Evolutionary conservation across 2,888 invertebrate species (phyloP).

Genomic region (Idaea aversata): DNA sequence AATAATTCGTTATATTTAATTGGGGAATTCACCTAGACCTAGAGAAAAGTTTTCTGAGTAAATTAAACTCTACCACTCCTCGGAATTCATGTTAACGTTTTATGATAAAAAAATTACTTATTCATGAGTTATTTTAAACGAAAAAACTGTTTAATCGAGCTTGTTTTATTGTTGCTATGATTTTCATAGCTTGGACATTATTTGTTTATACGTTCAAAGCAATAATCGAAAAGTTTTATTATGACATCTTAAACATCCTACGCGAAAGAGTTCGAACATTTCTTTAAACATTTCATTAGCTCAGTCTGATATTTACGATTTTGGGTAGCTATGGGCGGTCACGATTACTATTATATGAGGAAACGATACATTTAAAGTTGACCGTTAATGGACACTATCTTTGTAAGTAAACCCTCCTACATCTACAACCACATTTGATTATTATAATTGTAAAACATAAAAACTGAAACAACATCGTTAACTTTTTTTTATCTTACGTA

Average conservation of each 20-base stretch:
- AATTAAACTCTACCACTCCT: slow-evolving; percentile 10
- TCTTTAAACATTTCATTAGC: slow-evolving; percentile 53
- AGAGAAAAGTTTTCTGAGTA: no score
- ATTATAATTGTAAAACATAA: slow-evolving; percentile 31
- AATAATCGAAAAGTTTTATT: slow-evolving; percentile 51
- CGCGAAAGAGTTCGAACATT: slow-evolving; percentile 43
- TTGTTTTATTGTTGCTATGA: slow-evolving; percentile 16
- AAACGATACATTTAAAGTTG: slow-evolving; percentile 42
- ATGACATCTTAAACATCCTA: slow-evolving; percentile 52
- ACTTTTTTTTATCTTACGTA: slow-evolving; percentile 25
- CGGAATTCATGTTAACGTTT: slow-evolving; percentile 1
- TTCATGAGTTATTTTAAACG: neutral
- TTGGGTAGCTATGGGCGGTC: slow-evolving; percentile 59
- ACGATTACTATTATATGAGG: slow-evolving; percentile 51
- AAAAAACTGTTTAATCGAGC: neutral
- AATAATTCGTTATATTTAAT: slow-evolving; percentile 8
- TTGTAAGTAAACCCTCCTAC: slow-evolving; percentile 42
- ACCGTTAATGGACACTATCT: slow-evolving; percentile 37
- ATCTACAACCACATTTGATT: slow-evolving; percentile 32
- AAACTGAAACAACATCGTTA: slow-evolving; percentile 32
- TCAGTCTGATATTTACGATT: slow-evolving; percentile 50
- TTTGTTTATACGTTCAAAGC: slow-evolving; percentile 49
- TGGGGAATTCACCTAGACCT: neutral
- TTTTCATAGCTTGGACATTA: slow-evolving; percentile 31
- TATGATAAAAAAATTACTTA: slow-evolving; percentile 1